phyloP scores from a whole-genome alignment of 2,113 vertebrate species.

The Climacteris rufus region DNA sequence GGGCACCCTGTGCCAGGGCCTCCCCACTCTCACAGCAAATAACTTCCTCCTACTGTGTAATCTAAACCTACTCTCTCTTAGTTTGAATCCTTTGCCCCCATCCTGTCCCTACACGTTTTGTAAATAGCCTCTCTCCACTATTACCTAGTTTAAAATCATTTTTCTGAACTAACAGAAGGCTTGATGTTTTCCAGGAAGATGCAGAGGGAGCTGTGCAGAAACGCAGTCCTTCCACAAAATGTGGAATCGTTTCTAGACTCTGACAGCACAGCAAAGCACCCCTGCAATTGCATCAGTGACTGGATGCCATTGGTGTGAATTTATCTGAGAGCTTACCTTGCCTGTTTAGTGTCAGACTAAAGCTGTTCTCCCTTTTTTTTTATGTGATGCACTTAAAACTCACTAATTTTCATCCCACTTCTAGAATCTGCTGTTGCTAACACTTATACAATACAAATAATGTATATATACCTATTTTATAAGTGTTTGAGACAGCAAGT shows the following conservation, averaged over 20 bases:
- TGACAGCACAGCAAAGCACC: neutral
- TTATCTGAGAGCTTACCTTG: neutral
- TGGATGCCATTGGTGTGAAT: neutral
- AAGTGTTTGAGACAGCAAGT: neutral
- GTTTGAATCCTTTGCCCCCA: neutral
- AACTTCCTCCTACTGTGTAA: neutral
- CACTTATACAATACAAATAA: neutral
- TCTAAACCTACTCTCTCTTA: neutral
- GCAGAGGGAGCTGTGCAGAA: neutral
- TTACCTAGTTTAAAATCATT: neutral
- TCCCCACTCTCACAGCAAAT: neutral
- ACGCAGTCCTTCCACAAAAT: neutral
- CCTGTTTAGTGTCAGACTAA: neutral
- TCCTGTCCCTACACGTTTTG: neutral
- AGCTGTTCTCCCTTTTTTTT: neutral
- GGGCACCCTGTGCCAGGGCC: neutral
- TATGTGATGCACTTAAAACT: neutral
- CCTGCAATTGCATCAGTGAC: neutral
- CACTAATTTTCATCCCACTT: neutral
- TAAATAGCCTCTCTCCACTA: neutral
- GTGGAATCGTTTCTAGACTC: accelerated
- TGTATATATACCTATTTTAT: accelerated
- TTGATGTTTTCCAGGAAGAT: neutral
- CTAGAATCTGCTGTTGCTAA: neutral
- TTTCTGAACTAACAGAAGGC: neutral